Evolutionary conservation across 2,113 vertebrate genomes (phyloP).

Genomic region (Carassius carassius): DNA sequence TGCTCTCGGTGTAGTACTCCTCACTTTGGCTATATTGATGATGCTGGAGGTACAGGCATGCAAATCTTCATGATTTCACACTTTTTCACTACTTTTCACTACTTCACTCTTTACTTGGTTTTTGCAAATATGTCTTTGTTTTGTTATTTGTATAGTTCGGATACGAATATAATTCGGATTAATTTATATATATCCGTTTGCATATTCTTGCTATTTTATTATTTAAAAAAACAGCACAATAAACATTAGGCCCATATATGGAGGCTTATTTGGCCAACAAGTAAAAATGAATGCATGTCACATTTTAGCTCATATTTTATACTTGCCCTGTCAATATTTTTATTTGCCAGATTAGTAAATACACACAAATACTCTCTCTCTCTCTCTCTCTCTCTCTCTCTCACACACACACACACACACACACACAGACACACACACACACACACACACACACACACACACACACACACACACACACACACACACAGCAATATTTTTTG

Average conservation of each 20-base stretch:
- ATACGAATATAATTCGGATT: background rate
- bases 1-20: constrained; percentile 95
- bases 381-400: no score
- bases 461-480: no score
- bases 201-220: background rate
- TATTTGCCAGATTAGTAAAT: no score
- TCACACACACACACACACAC: no score
- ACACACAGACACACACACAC: no score
- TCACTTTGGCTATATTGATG: constrained; percentile 90
- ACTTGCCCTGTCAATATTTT: no score
- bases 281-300: background rate
- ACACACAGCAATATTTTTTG: no score
- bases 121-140: background rate
- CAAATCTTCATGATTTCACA: background rate
- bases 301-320: background rate
- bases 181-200: background rate
- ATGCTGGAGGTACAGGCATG: constrained; percentile 59
- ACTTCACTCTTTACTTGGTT: background rate
- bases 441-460: no score
- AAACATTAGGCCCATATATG: background rate
- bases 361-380: no score
- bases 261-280: background rate
- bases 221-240: background rate
- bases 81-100: background rate
- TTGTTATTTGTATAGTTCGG: background rate